Percentiles rank a stretch among this genome's conserved stretches.
These are phyloP conservation scores for Mimumesa dahlbomi DNA, from an alignment of 2,888 invertebrate genomes.

Conservation along the genomic window DNA sequence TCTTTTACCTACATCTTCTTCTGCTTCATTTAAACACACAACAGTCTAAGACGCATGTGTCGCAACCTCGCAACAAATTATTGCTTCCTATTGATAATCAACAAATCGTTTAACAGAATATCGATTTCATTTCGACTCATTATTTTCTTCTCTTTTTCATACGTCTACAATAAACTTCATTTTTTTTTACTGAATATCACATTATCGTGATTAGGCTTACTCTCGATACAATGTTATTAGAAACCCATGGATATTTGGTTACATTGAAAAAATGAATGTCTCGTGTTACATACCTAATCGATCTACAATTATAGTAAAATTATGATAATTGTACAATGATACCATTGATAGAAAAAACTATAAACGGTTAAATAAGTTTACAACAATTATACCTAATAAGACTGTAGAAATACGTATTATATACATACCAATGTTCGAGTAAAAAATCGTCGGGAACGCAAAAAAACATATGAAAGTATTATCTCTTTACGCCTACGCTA, in stretches of 20 bases:
- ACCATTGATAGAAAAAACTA: constrained; percentile 46
- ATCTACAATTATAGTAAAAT: constrained; percentile 47
- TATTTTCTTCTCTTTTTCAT: no score
- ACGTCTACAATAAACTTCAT: no score
- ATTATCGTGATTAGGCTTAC: constrained; percentile 60
- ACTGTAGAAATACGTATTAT: constrained; percentile 69
- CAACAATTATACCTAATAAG: constrained; percentile 68
- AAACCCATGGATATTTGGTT: constrained; percentile 37
- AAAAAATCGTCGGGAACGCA: constrained; percentile 42
- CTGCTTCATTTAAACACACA: constrained; percentile 26
- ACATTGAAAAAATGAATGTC: constrained; percentile 33
- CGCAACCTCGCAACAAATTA: constrained; percentile 54
- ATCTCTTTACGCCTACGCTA: constrained; percentile 29
- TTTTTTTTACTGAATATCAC: constrained; percentile 54
- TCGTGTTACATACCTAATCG: constrained; percentile 24
- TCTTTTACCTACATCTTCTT: constrained; percentile 26
- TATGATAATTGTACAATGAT: constrained; percentile 51
- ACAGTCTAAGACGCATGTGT: constrained; percentile 40
- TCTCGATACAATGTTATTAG: constrained; percentile 33
- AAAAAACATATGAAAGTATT: constrained; percentile 44
- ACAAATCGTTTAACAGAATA: constrained; percentile 48
- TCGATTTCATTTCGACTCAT: no score
- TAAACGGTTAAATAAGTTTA: constrained; percentile 60
- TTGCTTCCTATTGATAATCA: constrained; percentile 56
- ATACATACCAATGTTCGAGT: constrained; percentile 59